Base-by-base conservation (phyloP, 2,888 invertebrate species). In the Campaea margaritaria region DNA sequence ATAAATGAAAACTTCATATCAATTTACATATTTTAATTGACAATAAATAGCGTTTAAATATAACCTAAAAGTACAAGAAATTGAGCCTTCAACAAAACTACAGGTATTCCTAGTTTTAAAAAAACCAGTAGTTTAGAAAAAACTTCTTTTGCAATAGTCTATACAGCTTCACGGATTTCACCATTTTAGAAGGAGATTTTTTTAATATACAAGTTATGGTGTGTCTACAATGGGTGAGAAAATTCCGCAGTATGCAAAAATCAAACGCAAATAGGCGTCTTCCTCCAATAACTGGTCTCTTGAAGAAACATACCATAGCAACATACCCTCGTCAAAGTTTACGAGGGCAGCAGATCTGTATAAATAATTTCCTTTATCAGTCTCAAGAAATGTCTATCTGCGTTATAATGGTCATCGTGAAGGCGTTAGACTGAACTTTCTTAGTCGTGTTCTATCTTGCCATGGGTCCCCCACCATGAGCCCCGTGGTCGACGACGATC, bases 401-500 rank as follows among this genome's bases (percentile, higher is more conserved):
- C 7, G 31, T 31, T 9, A 31, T 10, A 9, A 10, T 11, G 36
- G 12, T 9, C 31, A 1, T 31, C 36, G 55, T 52, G 14, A 54
- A 54, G n/a, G 38, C 14, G 45, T n/a, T 15, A 44, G 51, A 58
- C 51, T 38, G 50, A 10, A 31, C 14, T 1, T 46, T 31, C 11
- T 8, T 16, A 48, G 10, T 13, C 31, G 13, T 55, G 57, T 12
- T 16, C 75, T 73, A 83, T 81, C 83, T 82, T 4, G 39, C 72
- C 73, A 75, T 74, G 0, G 69, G 72, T 31, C 67, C 65, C 0
- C 62, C 57, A 15, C 34, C 42, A 0, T 64, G 47, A 7, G 76
- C 70, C 0, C 68, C 72, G 13, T 76, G 60, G 11, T 80, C 78
- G 1, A 80, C 63, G 0, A 80, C 62, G 55, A 73, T 67, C 3